Base-by-base conservation (phyloP, 2,797 vertebrate genomes). In the Chrysolophus pictus region DNA sequence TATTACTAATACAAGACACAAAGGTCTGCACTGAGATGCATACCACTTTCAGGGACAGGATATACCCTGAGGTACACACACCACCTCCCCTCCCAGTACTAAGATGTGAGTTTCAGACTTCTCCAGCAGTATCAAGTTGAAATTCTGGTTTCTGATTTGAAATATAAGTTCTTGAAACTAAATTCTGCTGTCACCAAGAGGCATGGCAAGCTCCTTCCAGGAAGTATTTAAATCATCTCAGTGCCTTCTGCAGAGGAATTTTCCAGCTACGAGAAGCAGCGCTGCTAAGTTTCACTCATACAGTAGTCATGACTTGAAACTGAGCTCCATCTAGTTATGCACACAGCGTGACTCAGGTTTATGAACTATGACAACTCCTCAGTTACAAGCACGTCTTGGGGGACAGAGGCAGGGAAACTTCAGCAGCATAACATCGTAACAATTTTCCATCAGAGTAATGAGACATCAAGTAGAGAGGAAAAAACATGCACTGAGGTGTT, bases 301-400 rank as follows among this genome's bases (percentile, higher is more conserved):
- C 14, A 70, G 51, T 1, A 59, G 63, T 62, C 55, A 67, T 19
- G 55, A 73, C 59, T 88, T 1, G 0, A 91, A 80, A 80, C 60
- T 0, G 0, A 91, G 60, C 64, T 76, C 51, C 53, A 63, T 70
- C 29, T 39, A 76, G 71, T 4, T 4, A 72, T 13, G 53, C 21
- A 71, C 84, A 82, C n/a, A 49, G 46, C 70, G 9, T 87, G 84
- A 85, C 72, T 96, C 77, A 60, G n/a, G 84, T 14, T 84, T 87
- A 70, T 24, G 51, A 94, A 44, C 41, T 24, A 70, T 22, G 47
- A 49, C 79, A 93, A 78, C n/a, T 73, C 26, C 51, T 19, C 55
- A 59, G 19, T 28, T 39, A 92, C 37, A 9, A 65, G 77, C 62
- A 92, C 31, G 59, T 76, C 41, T 74, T 22, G 28, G 62, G 62